phyloP scores from a whole-genome alignment of 2,888 invertebrate species.

The Epinotia demarniana region DNA sequence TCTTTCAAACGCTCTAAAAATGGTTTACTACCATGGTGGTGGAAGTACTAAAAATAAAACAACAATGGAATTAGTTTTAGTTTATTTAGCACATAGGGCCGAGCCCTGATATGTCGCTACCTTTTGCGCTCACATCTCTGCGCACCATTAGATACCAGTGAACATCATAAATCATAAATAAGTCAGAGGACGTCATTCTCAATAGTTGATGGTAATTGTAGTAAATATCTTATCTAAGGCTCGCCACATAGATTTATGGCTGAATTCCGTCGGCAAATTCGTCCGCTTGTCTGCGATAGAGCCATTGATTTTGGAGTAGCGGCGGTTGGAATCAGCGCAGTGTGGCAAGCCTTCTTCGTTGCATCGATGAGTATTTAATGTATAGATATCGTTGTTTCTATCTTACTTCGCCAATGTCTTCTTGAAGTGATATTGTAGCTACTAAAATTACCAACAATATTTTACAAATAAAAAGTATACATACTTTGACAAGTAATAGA shows the following conservation, averaged over 20 bases:
- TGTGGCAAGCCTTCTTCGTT: background rate
- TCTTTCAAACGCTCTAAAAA: background rate
- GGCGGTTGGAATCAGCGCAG: too few species aligned
- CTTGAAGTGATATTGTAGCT: background rate
- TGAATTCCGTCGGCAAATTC: too few species aligned
- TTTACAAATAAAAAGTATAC: background rate
- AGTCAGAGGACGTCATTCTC: too few species aligned
- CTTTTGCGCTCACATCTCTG: slow-evolving; percentile 52
- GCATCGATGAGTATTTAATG: too few species aligned
- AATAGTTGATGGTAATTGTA: slow-evolving; percentile 1
- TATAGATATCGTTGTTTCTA: too few species aligned
- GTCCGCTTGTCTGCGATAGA: too few species aligned
- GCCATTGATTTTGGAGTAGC: too few species aligned
- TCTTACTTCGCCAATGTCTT: background rate
- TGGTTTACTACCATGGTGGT: background rate
- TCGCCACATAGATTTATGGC: too few species aligned
- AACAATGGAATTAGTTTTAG: slow-evolving; percentile 65
- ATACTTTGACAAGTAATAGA: background rate
- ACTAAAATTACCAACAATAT: background rate
- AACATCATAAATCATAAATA: slow-evolving; percentile 5
- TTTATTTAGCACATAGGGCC: slow-evolving; percentile 82
- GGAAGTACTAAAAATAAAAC: slow-evolving; percentile 65
- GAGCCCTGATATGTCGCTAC: slow-evolving; percentile 81
- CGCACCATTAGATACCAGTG: slow-evolving; percentile 46
- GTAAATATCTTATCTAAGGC: background rate